A percentile compares a stretch with the other conserved stretches of the same genome.
phyloP scores from a whole-genome alignment of 2,797 vertebrate genomes.

The Staurois parvus region DNA sequence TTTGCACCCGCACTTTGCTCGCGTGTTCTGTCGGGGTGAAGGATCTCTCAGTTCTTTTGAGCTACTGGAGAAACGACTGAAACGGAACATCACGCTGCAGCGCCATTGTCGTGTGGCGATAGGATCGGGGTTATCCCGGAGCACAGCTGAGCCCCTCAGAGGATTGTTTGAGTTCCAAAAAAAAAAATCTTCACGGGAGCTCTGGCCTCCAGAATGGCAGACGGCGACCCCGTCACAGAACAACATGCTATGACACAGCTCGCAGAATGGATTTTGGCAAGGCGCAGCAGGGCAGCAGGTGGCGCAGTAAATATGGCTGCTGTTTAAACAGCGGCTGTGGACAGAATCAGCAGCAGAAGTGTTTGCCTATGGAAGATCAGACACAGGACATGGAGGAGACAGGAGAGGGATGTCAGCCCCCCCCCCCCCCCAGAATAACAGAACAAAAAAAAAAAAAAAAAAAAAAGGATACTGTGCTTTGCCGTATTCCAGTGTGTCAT shows the following conservation, averaged over 20 bases:
- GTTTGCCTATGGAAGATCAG: background rate
- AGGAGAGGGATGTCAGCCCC: background rate
- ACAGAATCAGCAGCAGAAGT: background rate
- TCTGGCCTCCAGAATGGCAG: background rate
- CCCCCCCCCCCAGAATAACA: background rate
- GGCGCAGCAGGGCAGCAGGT: conserved; percentile 4
- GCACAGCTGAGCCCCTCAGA: too few species aligned
- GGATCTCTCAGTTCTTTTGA: too few species aligned
- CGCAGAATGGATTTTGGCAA: background rate
- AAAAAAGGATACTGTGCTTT: conserved; percentile 96
- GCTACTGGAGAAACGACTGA: too few species aligned
- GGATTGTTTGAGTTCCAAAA: too few species aligned
- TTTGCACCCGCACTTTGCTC: too few species aligned
- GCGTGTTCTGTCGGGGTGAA: too few species aligned
- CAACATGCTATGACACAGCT: background rate
- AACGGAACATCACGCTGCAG: too few species aligned
- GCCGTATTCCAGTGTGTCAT: conserved; percentile 97
- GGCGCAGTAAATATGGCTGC: conserved; percentile 10
- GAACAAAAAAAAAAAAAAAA: conserved; percentile 59
- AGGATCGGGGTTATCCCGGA: too few species aligned
- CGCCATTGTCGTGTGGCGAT: too few species aligned
- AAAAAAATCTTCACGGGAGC: background rate
- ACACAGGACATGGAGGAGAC: background rate
- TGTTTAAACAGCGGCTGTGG: background rate
- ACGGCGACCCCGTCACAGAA: background rate